Percentiles rank a stretch among this genome's conserved stretches.
Evolutionary conservation across 2,888 invertebrate species (phyloP).

Genomic region (Cephus pulcher): DNA sequence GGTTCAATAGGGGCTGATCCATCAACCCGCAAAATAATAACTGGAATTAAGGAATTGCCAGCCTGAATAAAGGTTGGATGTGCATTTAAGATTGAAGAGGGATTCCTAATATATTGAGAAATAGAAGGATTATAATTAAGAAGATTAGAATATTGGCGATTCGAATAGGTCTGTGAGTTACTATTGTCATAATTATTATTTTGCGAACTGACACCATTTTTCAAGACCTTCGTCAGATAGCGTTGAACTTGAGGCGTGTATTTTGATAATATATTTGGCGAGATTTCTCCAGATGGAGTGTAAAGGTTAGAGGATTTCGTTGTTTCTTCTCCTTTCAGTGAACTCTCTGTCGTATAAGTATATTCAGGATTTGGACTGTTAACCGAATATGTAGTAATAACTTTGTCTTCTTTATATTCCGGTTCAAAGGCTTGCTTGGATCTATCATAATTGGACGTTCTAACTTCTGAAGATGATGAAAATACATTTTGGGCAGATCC

Average conservation of each 20-base stretch:
- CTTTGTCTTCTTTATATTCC: slow-evolving; percentile 16
- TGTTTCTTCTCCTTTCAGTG: slow-evolving; percentile 16
- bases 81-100: slow-evolving; percentile 60
- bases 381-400: slow-evolving; percentile 45
- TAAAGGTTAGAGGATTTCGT: slow-evolving; percentile 27
- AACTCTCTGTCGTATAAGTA: slow-evolving; percentile 32
- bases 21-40: slow-evolving; percentile 61
- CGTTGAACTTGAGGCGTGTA: slow-evolving; percentile 45
- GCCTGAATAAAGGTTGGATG: slow-evolving; percentile 62
- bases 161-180: slow-evolving; percentile 31
- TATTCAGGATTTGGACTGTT: slow-evolving; percentile 55
- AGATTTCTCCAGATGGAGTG: slow-evolving; percentile 33
- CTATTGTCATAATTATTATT: slow-evolving; percentile 24
- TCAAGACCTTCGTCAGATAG: slow-evolving; percentile 47
- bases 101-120: slow-evolving; percentile 60
- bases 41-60: slow-evolving; percentile 60
- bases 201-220: slow-evolving; percentile 7
- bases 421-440: background rate
- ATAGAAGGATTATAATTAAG: slow-evolving; percentile 62
- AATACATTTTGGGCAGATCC: background rate
- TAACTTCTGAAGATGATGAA: background rate
- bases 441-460: background rate
- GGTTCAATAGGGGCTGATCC: slow-evolving; percentile 55
- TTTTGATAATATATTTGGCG: slow-evolving; percentile 33
- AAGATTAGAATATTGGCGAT: slow-evolving; percentile 51